These are phyloP conservation scores for Pollimyrus isidori DNA, from an alignment of 2,113 vertebrate genomes.

Conservation along the genomic window DNA sequence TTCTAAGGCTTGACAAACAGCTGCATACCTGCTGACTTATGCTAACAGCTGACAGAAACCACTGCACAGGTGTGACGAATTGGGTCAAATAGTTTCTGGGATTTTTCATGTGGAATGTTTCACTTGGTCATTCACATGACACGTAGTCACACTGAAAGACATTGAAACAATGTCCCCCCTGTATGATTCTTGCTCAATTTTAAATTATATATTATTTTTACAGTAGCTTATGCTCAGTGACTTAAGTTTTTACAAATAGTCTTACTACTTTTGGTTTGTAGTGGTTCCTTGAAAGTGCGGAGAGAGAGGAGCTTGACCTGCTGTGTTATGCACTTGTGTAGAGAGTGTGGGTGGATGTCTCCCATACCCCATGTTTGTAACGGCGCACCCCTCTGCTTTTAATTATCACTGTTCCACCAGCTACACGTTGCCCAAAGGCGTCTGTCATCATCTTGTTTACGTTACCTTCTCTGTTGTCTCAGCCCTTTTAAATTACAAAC, in stretches of 20 bases:
- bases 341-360: background rate
- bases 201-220: background rate
- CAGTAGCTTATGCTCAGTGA: background rate
- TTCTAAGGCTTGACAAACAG: background rate
- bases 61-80: background rate
- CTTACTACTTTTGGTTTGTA: background rate
- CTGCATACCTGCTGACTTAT: background rate
- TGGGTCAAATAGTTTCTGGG: background rate
- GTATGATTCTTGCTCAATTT: background rate
- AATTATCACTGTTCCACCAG: constrained; percentile 29
- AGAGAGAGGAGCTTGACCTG: background rate
- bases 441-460: constrained; percentile 2
- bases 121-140: background rate
- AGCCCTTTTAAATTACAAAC: constrained; percentile 30
- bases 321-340: background rate
- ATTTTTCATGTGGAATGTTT: background rate
- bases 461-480: constrained; percentile 8
- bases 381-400: constrained; percentile 22
- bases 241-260: background rate
- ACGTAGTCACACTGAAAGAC: background rate
- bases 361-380: background rate
- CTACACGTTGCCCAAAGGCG: background rate
- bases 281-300: background rate
- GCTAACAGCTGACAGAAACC: background rate
- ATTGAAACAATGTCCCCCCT: background rate